Evolutionary conservation across 92 coral and sea anemone species (phyloP), one percentile per base, ranked within the genome.

Genomic region (Porites divaricata): DNA sequence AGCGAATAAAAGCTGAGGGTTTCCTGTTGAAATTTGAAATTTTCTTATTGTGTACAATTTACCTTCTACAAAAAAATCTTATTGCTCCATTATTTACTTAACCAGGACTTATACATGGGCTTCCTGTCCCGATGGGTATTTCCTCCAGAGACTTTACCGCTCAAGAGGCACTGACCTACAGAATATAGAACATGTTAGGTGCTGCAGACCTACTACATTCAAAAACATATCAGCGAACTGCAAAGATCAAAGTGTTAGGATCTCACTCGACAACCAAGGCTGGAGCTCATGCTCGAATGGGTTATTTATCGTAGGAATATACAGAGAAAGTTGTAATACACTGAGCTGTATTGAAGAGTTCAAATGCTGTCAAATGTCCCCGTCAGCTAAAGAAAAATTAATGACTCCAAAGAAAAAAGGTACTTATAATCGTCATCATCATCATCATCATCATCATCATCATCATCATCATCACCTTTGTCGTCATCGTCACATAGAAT

Each of bases 41-140:
- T 3, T 28, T 28, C 35, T 1, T 28, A 28, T 1, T 28, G 35
- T 1, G 35, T 28, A 28, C 35, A 28, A 28, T 28, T 28, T 28
- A 28, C 35, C 35, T 28, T 1, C n/a, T n/a, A 1, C 1, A 28
- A 28, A 28, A 28, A 28, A 28, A 1, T 28, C 35, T 28, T 28
- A 28, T 28, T 28, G 35, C 35, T 28, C 35, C 35, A 28, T 28
- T 28, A 28, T 28, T 28, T 28, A 28, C 35, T 28, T 1, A 14
- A 14, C 49, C 28, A 67, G 72, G 28, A 67, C 4, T 4, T 24
- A 67, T 6, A 22, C 4, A 6, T 67, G 49, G 72, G 28, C 6
- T 28, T 10, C 16, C 49, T 67, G 72, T 22, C 72, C 72, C 4
- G 51, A 67, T 8, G 72, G 72, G 72, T 67, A 67, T 67, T 67